A percentile compares a stretch with the other conserved stretches of the same genome.
These are phyloP conservation scores for Poecilobothrus nobilitatus DNA, from an alignment of 2,888 invertebrate genomes.

Conservation along the genomic window DNA sequence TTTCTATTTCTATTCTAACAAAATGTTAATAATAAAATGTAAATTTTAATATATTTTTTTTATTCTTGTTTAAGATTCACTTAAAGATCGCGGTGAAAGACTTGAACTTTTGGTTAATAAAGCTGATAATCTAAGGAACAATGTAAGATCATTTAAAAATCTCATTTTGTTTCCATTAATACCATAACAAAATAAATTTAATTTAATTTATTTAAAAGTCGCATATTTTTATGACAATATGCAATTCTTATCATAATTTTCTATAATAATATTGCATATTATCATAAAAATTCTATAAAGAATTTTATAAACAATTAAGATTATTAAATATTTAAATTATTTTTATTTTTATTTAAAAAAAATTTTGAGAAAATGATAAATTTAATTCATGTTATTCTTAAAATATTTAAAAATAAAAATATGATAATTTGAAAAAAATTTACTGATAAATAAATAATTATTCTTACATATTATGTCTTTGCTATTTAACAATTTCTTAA, in stretches of 20 bases:
- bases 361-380: too few species aligned
- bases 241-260: too few species aligned
- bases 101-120: conserved; percentile 85
- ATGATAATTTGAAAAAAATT: background rate
- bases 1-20: background rate
- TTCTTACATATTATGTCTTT: too few species aligned
- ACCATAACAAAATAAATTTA: conserved; percentile 18
- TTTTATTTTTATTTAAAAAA: too few species aligned
- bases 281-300: too few species aligned
- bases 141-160: conserved; percentile 53
- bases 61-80: conserved; percentile 66
- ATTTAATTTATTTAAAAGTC: background rate
- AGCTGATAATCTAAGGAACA: conserved; percentile 79
- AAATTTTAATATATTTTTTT: conserved; percentile 8
- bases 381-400: too few species aligned
- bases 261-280: too few species aligned
- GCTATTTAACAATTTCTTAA: too few species aligned
- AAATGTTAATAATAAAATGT: background rate
- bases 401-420: too few species aligned
- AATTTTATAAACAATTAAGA: too few species aligned
- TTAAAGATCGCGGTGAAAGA: conserved; percentile 83
- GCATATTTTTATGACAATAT: too few species aligned
- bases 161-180: conserved; percentile 7
- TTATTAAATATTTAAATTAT: too few species aligned
- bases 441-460: background rate